These are phyloP conservation scores for Theretra japonica DNA, from an alignment of 2,888 invertebrate genomes.

Conservation along the genomic window DNA sequence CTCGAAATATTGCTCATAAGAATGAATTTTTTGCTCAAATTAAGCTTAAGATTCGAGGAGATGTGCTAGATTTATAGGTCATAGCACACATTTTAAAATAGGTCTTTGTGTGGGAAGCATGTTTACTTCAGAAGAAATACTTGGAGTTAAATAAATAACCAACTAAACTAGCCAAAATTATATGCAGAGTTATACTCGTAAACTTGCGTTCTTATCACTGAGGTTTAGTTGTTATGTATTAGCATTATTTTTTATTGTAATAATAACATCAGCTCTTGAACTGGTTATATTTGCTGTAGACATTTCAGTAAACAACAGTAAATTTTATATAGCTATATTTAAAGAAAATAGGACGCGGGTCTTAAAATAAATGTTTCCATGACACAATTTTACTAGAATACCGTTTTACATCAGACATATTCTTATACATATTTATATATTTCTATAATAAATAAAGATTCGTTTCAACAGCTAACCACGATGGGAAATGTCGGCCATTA, in stretches of 20 bases:
- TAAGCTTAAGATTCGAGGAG: not conserved
- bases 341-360: not conserved
- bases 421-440: not conserved
- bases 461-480: not conserved
- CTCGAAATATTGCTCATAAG: not conserved
- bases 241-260: no score
- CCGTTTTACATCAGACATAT: not conserved
- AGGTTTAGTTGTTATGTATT: no score
- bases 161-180: no score
- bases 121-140: no score
- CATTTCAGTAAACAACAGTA: not conserved
- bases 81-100: conserved; percentile 1
- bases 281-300: not conserved
- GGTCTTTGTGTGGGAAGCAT: not conserved
- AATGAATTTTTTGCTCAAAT: not conserved
- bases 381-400: not conserved
- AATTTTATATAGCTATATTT: not conserved
- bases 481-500: conserved; percentile 7
- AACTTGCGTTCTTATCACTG: no score
- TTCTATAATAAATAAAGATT: not conserved
- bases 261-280: no score
- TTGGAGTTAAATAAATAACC: no score
- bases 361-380: not conserved
- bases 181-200: no score
- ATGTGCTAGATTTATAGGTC: not conserved